phyloP scores from a whole-genome alignment of 2,888 invertebrate species.

The Antheraea assamensis region DNA sequence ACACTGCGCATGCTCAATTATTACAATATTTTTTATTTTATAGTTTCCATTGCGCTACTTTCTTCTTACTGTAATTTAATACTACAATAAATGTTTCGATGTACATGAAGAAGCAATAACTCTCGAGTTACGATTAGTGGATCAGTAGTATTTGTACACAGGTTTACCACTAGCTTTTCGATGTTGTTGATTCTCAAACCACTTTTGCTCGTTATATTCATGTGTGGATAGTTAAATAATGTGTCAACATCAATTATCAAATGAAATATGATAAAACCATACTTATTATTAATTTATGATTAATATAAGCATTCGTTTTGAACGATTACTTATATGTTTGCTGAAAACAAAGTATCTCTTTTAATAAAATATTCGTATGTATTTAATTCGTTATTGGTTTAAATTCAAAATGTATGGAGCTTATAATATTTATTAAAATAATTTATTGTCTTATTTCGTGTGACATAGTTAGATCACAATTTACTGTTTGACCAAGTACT shows the following conservation, averaged over 20 bases:
- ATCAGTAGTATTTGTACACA: constrained; percentile 60
- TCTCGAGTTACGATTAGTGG: constrained; percentile 28
- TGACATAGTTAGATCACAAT: neutral
- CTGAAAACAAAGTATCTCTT: neutral
- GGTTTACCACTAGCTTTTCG: constrained; percentile 64
- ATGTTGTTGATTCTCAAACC: constrained; percentile 74
- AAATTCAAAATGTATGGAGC: too few relatives aligned
- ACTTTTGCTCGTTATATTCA: constrained; percentile 69
- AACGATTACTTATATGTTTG: neutral
- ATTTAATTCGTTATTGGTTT: neutral
- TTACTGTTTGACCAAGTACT: too few relatives aligned
- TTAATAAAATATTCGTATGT: neutral
- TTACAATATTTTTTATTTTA: constrained; percentile 37
- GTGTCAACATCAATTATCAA: constrained; percentile 14
- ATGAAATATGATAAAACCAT: constrained; percentile 10
- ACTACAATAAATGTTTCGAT: constrained; percentile 37
- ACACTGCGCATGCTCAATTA: constrained; percentile 72
- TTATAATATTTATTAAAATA: too few relatives aligned
- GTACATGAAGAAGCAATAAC: constrained; percentile 33
- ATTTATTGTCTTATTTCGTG: too few relatives aligned
- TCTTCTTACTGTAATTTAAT: constrained; percentile 23
- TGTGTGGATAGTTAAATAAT: constrained; percentile 28
- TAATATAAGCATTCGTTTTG: neutral
- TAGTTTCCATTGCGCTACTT: constrained; percentile 48
- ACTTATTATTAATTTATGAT: neutral